A percentile compares a stretch with the other conserved stretches of the same genome.
Evolutionary conservation across 2,888 invertebrate species (phyloP).

Genomic region (Tryphoninae sp.): DNA sequence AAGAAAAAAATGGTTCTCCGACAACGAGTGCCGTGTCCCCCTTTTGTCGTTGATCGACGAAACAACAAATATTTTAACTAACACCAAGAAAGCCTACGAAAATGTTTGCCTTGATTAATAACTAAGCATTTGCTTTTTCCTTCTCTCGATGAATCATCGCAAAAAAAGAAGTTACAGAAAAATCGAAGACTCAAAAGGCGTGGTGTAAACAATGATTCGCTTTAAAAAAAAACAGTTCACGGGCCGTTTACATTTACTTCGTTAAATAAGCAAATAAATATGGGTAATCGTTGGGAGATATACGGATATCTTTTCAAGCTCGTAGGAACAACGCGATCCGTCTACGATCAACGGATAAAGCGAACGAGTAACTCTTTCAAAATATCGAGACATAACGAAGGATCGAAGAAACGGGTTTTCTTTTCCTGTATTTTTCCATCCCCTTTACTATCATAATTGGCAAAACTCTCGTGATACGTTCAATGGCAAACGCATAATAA

Average conservation of each 20-base stretch:
- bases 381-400: slow-evolving; percentile 23
- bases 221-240: slow-evolving; percentile 3
- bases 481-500: slow-evolving; percentile 30
- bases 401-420: not conserved
- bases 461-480: slow-evolving; percentile 10
- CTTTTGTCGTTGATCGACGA: slow-evolving; percentile 11
- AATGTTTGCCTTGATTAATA: slow-evolving; percentile 19
- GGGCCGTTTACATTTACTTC: slow-evolving; percentile 27
- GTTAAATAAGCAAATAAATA: slow-evolving; percentile 56
- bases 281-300: not conserved
- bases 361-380: slow-evolving; percentile 21
- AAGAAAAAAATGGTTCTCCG: not conserved
- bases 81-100: slow-evolving; percentile 11
- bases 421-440: not conserved
- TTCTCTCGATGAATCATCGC: slow-evolving; percentile 1
- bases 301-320: slow-evolving; percentile 26
- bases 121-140: not conserved
- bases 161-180: slow-evolving; percentile 16
- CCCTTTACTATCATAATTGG: slow-evolving; percentile 15
- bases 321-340: slow-evolving; percentile 28
- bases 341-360: not conserved
- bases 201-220: not conserved
- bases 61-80: not conserved
- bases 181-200: slow-evolving; percentile 1
- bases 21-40: not conserved